Evolutionary conservation across 2,797 vertebrate species (phyloP).

Genomic region (Acomys russatus): DNA sequence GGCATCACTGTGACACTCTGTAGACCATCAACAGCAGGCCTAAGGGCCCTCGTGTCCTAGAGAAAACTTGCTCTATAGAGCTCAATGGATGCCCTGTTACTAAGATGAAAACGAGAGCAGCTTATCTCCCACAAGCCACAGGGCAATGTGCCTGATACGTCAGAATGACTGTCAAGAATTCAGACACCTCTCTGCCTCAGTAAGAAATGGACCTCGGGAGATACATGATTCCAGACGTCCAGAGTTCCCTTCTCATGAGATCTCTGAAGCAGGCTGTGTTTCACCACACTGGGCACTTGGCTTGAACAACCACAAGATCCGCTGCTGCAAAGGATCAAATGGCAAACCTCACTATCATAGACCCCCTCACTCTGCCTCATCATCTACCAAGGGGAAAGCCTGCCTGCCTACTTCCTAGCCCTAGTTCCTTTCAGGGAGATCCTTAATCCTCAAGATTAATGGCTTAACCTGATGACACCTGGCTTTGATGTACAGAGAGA

Average conservation of each 20-base stretch:
- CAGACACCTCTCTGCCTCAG: background rate
- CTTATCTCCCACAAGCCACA: background rate
- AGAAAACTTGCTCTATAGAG: background rate
- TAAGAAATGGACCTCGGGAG: background rate
- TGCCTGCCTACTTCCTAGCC: background rate
- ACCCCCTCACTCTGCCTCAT: background rate
- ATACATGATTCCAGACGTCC: background rate
- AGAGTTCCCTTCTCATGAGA: background rate
- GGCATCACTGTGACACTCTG: background rate
- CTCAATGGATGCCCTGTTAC: background rate
- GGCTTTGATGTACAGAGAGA: conserved; percentile 60
- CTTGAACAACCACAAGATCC: background rate
- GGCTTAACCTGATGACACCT: conserved; percentile 40
- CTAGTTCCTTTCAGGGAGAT: background rate
- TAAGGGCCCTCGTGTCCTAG: background rate
- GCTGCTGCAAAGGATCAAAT: background rate
- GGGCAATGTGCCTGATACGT: background rate
- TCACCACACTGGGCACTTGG: background rate
- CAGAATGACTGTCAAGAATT: conserved; percentile 27
- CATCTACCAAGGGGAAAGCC: background rate
- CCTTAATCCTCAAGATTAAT: conserved; percentile 10
- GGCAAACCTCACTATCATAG: too few species aligned
- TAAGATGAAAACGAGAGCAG: background rate
- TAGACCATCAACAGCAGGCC: background rate
- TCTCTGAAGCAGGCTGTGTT: background rate